A percentile compares a stretch with the other conserved stretches of the same genome.
These are phyloP conservation scores for Melanotaenia pygmaea DNA, from an alignment of 2,797 vertebrate genomes.

Conservation along the genomic window DNA sequence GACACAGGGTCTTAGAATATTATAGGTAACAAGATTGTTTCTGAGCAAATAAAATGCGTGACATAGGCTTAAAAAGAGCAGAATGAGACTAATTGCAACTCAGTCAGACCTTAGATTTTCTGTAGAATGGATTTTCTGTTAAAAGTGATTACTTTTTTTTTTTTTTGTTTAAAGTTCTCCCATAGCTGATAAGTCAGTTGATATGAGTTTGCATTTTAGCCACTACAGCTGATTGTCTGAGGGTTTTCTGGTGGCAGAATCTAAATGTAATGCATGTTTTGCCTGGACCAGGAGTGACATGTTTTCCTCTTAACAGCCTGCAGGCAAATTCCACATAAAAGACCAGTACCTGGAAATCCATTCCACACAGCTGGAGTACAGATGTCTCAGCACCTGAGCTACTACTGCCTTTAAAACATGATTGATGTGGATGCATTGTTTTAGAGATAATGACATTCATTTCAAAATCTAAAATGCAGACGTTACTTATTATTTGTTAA, in stretches of 20 bases:
- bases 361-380: conserved; percentile 43
- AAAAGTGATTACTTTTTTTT: conserved; percentile 21
- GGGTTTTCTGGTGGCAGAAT: neutral
- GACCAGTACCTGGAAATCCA: conserved; percentile 12
- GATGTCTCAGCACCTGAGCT: conserved; percentile 28
- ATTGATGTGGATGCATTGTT: conserved; percentile 14
- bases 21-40: conserved; percentile 11
- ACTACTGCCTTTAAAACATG: conserved; percentile 22
- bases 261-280: conserved; percentile 7
- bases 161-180: neutral
- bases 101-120: neutral
- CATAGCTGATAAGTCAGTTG: conserved; percentile 1
- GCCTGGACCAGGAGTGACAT: neutral
- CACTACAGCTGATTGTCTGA: neutral
- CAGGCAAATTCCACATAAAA: neutral
- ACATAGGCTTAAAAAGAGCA: conserved; percentile 15
- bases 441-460: conserved; percentile 17
- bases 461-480: conserved; percentile 19
- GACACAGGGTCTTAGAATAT: neutral
- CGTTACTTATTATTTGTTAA: conserved; percentile 24
- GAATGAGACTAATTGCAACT: neutral
- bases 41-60: conserved; percentile 9
- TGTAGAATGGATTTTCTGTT: conserved; percentile 7
- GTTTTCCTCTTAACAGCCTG: conserved; percentile 4
- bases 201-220: conserved; percentile 5